Base-by-base conservation (phyloP, 2,797 vertebrate species). In the Oreochromis mossambicus region DNA sequence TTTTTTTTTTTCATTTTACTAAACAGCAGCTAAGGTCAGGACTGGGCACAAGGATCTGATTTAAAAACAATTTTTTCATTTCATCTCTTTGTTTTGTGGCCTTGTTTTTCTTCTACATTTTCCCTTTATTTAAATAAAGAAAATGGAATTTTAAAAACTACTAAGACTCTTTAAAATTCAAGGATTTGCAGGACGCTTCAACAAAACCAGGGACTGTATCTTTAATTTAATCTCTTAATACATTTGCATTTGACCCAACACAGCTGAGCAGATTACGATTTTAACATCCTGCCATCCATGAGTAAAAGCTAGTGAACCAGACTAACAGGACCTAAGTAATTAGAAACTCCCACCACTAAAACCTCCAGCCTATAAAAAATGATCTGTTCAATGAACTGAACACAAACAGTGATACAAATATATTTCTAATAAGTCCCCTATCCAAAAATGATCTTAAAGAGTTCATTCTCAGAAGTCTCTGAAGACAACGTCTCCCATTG, bases 401-500 rank as follows among this genome's bases (percentile, higher is more conserved):
- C 34, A 48, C 75, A 82, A 68, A 70, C 61, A 46, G 38, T 0
- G 7, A 43, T 46, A 38, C 26, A 82, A 84, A 48, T 46, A 38
- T 50, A 79, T 75, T 84, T 78, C 79, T 77, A 81, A 77, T 50
- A 52, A 70, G 34, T 79, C 41, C 26, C 4, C 6, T 43, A 14
- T 46, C 12, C 17, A 46, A 80, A 63, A 84, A 24, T 13, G 12
- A 61, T 10, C 5, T 77, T 29, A 63, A 2, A 70, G 43, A 21
- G 46, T 83, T 81, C n/a, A 21, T 90, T 88, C 83, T 86, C 29
- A 77, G 78, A 87, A 91, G 73, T 51, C 24, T 4, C 54, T 5
- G 50, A 21, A 85, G 54, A 93, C 92, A 94, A 88, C 86, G 52
- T 77, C 83, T 80, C 43, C 86, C 73, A 91, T 90, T 94, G 91